Evolutionary conservation across 2,797 vertebrate genomes (phyloP), one percentile per base, ranked within the genome.

Genomic region (Brotula barbata): DNA sequence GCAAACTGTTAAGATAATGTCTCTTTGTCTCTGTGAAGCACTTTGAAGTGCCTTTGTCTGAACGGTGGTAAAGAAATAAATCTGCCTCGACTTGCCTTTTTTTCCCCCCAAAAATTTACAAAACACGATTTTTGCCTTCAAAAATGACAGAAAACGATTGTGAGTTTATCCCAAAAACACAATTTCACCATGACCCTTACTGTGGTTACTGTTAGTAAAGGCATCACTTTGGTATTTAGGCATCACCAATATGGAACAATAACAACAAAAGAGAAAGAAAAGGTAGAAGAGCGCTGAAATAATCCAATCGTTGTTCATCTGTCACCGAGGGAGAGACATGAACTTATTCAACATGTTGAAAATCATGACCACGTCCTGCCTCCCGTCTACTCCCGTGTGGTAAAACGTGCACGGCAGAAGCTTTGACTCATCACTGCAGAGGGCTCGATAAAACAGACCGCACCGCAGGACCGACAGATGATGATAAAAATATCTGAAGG

Each of bases 161-260:
- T 28, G 25, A 28, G 7, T 39, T 39, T 7, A 39, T 39, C 37
- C 8, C 3, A 43, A 21, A 20, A 2, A 43, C 10, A 21, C 6
- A 16, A 17, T 11, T 19, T 42, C 42, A 22, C 47, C 25, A 10
- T 69, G 77, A 55, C 64, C 68, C 67, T 65, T 28, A 54, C 42
- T 71, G 42, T 64, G 63, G 71, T 66, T 71, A 41, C 84, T 71
- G n/a, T n/a, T n/a, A n/a, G n/a, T 81, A 75, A 91, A 91, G 90
- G 89, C 90, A 92, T 89, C 84, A 64, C 72, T 84, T 87, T 86
- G 87, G 88, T 85, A 68, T 88, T 87, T 77, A 88, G 85, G 87
- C 83, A 84, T 75, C 81, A 80, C 61, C 77, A 76, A 61, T 81
- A 45, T 22, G 69, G 49, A 71, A 40, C 78, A 61, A 61, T 44